Base-by-base conservation (phyloP, 2,797 vertebrate species). In the Acrossocheilus wenchowensis region DNA sequence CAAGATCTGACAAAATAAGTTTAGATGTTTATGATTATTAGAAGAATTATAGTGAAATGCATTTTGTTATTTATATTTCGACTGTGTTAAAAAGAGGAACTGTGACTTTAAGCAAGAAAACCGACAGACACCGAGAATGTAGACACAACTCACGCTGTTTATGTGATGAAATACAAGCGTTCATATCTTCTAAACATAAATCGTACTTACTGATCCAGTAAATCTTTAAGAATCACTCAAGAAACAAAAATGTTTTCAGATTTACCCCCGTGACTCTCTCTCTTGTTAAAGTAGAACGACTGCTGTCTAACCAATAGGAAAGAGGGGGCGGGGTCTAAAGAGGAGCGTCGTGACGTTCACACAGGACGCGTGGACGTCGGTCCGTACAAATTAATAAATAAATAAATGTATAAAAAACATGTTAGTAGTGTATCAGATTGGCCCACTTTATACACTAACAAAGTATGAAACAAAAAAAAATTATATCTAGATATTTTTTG, bases 21-120 rank as follows among this genome's bases (percentile, higher is more conserved):
- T 39, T 9, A 60, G 34, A 60, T 23, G 12, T 9, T 9, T 60
- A 78, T 41, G 21, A 41, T 60, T 9, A 78, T 41, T 9, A 78
- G 12, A 78, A 57, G 0, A 78, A n/a, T 23, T 2, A 39, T 15
- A 0, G 52, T 41, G 21, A 45, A 36, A 36, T 10, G 15, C 2
- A 81, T 68, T 50, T 0, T 36, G 62, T 2, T 68, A 6, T 50
- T 45, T 14, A 68, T 19, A 36, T 57, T 30, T 66, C 9, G 74
- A 5, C 23, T 15, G 36, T 3, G 77, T 2, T 80, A 41, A 84
- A 84, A 84, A 85, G 75, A 78, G 83, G 83, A 85, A 85, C 83
- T 11, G 50, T 14, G 48, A 69, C 8, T 75, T 83, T 11, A 2
- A 6, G 30, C 12, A 50, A 26, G 14, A 68, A n/a, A 52, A 19